A percentile compares a stretch with the other conserved stretches of the same genome.
These are phyloP conservation scores for Ferdinandea cuprea DNA, from an alignment of 2,888 invertebrate species.

Conservation along the genomic window DNA sequence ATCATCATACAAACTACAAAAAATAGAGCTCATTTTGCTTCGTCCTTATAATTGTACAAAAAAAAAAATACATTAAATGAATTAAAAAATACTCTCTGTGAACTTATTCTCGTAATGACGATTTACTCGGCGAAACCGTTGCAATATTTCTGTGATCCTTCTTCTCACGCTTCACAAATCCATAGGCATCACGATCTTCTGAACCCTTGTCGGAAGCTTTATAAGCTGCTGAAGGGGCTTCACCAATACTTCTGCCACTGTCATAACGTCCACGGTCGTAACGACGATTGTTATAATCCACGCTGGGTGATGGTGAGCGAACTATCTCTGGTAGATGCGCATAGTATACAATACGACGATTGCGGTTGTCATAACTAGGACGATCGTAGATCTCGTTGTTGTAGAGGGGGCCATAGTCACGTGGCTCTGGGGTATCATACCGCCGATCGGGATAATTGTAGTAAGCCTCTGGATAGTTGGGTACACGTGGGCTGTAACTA, in stretches of 20 bases:
- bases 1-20: background rate
- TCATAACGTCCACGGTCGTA: constrained; percentile 78
- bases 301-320: constrained; percentile 85
- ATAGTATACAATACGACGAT: constrained; percentile 87
- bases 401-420: constrained; percentile 79
- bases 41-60: background rate
- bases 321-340: constrained; percentile 88
- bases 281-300: constrained; percentile 81
- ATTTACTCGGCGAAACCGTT: constrained; percentile 58
- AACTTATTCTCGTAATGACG: constrained; percentile 45
- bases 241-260: constrained; percentile 51
- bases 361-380: constrained; percentile 73
- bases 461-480: constrained; percentile 81
- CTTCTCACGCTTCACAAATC: constrained; percentile 78
- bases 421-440: constrained; percentile 80
- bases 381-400: constrained; percentile 81
- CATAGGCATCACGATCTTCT: constrained; percentile 75
- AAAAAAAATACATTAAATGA: background rate
- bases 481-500: constrained; percentile 81
- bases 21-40: constrained; percentile 8
- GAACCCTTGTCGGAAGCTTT: constrained; percentile 47
- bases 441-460: constrained; percentile 82
- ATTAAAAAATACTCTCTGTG: background rate
- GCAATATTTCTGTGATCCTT: constrained; percentile 76
- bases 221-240: constrained; percentile 52